phyloP scores from a whole-genome alignment of 2,797 vertebrate species.

The Hybognathus amarus region DNA sequence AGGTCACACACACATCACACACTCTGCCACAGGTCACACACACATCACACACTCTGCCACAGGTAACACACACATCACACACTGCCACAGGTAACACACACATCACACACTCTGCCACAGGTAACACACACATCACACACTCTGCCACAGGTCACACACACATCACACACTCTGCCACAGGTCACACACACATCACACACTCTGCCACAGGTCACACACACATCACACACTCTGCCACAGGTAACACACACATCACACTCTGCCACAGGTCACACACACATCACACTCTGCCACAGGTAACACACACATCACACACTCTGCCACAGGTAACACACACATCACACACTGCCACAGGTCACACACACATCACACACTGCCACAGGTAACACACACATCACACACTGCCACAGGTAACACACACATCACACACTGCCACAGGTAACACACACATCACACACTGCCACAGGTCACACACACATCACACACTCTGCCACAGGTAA shows the following conservation, averaged over 20 bases:
- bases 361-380: slow-evolving; percentile 81
- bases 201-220: slow-evolving; percentile 73
- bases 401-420: slow-evolving; percentile 72
- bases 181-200: too few relatives aligned
- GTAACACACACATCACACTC: slow-evolving; percentile 38
- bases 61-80: slow-evolving; percentile 60
- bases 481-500: slow-evolving; percentile 79
- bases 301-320: slow-evolving; percentile 70
- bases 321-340: slow-evolving; percentile 67
- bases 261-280: slow-evolving; percentile 72
- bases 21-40: slow-evolving; percentile 75
- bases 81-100: slow-evolving; percentile 72
- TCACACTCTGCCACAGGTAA: slow-evolving; percentile 79
- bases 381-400: slow-evolving; percentile 60
- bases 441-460: slow-evolving; percentile 72
- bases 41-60: slow-evolving; percentile 83
- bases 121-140: too few relatives aligned
- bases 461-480: slow-evolving; percentile 67
- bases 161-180: slow-evolving; percentile 83
- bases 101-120: slow-evolving; percentile 83
- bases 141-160: slow-evolving; percentile 73
- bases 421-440: slow-evolving; percentile 81
- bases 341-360: slow-evolving; percentile 78
- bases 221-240: slow-evolving; percentile 83
- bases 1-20: too few relatives aligned